Evolutionary conservation across 2,888 invertebrate genomes (phyloP), one percentile per base, ranked within the genome.

Genomic region (Eilema depressum): DNA sequence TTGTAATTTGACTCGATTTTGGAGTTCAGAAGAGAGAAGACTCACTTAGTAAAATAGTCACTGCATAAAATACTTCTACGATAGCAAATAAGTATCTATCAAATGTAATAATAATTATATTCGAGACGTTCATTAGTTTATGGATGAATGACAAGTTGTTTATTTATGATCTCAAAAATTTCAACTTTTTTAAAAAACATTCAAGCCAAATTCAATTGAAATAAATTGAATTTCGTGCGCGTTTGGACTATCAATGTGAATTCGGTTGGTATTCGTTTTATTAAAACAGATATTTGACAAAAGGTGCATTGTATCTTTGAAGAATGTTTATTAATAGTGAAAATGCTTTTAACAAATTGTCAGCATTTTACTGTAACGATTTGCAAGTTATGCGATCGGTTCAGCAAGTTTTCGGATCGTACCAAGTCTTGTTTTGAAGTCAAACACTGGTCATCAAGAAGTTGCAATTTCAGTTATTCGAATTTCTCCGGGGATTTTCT

Each of bases 1-100:
- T 80, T 78, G 75, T 84, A 84, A 84, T 84, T 82, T 75, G 62
- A 30, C 66, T 70, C 77, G 75, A 79, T 77, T 53, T 53, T 53
- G 53, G 53, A 53, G 53, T 53, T 53, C 53, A 8, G n/a, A 53
- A 53, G 53, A 53, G 53, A n/a, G n/a, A 53, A 59, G 14, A n/a
- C 26, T 23, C 17, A 59, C 26, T 26, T 59, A 59, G 5, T 26
- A 30, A 64, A 53, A n/a, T n/a, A n/a, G 53, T n/a, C n/a, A 20
- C 53, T n/a, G 17, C 53, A 53, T 53, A 47, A 37, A 2, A 41
- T 41, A 41, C 4, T 41, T 41, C 17, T 41, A 41, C 3, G 41
- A 41, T 17, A 17, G 11, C 41, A 41, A 17, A 41, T 41, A 41
- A 41, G 41, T 8, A 41, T 17, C 20, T 20, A 20, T 47, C 47